Percentiles rank a stretch among this genome's conserved stretches.
Conservation (phyloP, 2,113 vertebrate species). For the Pardalotus punctatus region DNA sequence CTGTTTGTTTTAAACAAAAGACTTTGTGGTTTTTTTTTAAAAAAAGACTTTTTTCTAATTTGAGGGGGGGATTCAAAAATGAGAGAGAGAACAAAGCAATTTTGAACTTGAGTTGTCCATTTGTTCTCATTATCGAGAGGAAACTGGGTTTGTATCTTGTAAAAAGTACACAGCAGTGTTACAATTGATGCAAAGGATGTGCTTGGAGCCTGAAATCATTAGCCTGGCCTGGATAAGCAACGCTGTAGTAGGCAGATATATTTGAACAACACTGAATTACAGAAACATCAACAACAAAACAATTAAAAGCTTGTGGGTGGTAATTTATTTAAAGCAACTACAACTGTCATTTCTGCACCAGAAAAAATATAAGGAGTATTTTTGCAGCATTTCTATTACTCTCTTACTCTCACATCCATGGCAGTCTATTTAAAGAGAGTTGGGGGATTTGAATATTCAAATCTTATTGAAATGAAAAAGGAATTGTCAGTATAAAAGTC, state of each 20-base stretch:
- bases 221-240: background rate
- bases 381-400: background rate
- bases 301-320: background rate
- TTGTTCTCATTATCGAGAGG: background rate
- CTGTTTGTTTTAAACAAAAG: background rate
- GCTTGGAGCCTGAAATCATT: background rate
- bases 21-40: background rate
- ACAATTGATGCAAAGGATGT: background rate
- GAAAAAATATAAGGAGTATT: background rate
- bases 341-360: background rate
- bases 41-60: accelerated
- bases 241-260: background rate
- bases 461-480: background rate
- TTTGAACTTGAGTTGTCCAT: background rate
- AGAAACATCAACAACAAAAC: background rate
- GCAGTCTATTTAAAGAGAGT: background rate
- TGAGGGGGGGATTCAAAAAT: background rate
- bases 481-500: background rate
- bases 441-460: background rate
- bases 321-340: background rate
- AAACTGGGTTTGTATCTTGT: background rate
- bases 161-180: background rate
- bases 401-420: background rate
- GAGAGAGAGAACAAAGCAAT: background rate
- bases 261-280: background rate